Evolutionary conservation across 2,797 vertebrate species (phyloP).

Genomic region (Limosa lapponica): DNA sequence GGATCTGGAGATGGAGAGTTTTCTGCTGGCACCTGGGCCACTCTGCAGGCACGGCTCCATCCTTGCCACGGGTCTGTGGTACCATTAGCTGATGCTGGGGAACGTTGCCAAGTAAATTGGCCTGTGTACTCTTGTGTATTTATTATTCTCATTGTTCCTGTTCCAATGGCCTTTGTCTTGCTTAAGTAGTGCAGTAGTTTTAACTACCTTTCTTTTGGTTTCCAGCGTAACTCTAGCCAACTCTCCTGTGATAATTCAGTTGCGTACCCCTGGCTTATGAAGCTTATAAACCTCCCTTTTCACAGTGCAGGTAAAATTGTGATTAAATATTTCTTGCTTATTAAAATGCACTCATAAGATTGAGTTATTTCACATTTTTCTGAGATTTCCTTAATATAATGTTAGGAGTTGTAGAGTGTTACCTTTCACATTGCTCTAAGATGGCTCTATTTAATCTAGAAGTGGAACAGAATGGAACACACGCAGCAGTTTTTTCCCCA

Average conservation of each 20-base stretch:
- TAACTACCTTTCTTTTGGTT: background rate
- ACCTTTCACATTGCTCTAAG: background rate
- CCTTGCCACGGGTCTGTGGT: background rate
- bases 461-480: too few relatives aligned
- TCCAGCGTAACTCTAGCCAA: background rate
- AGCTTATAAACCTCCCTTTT: background rate
- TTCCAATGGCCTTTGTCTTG: background rate
- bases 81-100: background rate
- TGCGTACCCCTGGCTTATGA: background rate
- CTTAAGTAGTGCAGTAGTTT: background rate
- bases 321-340: conserved; percentile 8
- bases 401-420: background rate
- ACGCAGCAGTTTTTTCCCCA: background rate
- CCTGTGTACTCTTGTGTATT: fast-evolving
- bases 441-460: too few relatives aligned
- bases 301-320: background rate
- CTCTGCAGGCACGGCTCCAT: background rate
- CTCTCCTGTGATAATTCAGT: background rate
- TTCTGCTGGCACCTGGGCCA: background rate
- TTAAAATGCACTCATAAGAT: conserved; percentile 24
- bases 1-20: background rate
- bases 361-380: background rate
- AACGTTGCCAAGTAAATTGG: background rate
- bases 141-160: background rate
- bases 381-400: background rate